Evolutionary conservation across 2,888 invertebrate species (phyloP).

Genomic region (Heteropelma amictum): DNA sequence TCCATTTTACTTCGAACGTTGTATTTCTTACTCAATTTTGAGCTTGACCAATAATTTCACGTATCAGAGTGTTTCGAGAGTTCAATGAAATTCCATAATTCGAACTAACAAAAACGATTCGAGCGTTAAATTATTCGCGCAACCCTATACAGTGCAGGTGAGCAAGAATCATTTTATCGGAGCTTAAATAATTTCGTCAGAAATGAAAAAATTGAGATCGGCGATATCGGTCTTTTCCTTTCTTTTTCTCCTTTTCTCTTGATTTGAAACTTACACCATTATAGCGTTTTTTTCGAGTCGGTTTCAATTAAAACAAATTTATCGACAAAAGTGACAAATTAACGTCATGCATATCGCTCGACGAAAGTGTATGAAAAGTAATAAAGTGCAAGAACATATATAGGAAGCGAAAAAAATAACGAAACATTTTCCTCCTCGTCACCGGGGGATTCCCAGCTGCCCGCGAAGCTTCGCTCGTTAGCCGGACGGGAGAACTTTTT

Average conservation of each 20-base stretch:
- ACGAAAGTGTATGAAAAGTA: conserved; percentile 11
- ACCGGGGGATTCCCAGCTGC: conserved; percentile 25
- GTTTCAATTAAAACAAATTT: conserved; percentile 2
- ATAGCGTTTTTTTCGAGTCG: not conserved
- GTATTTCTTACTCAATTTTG: no score
- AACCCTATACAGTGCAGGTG: no score
- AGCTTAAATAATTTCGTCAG: no score
- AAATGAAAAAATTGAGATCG: no score
- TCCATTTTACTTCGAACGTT: no score
- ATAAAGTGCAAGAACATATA: conserved; percentile 15
- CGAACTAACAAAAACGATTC: no score
- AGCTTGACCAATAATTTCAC: no score
- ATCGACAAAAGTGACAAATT: conserved; percentile 37
- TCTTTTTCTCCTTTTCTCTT: not conserved
- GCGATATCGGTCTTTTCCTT: no score
- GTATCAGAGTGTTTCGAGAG: no score
- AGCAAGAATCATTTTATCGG: no score
- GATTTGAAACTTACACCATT: not conserved
- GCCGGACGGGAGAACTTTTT: conserved; percentile 19
- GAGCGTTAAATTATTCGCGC: no score
- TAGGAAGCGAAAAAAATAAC: conserved; percentile 1
- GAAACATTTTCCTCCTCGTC: conserved; percentile 7
- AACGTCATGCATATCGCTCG: conserved; percentile 22
- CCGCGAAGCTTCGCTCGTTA: conserved; percentile 23
- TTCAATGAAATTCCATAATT: no score